These are phyloP conservation scores for Dexiosoma caninum DNA, from an alignment of 2,888 invertebrate genomes.

Conservation along the genomic window DNA sequence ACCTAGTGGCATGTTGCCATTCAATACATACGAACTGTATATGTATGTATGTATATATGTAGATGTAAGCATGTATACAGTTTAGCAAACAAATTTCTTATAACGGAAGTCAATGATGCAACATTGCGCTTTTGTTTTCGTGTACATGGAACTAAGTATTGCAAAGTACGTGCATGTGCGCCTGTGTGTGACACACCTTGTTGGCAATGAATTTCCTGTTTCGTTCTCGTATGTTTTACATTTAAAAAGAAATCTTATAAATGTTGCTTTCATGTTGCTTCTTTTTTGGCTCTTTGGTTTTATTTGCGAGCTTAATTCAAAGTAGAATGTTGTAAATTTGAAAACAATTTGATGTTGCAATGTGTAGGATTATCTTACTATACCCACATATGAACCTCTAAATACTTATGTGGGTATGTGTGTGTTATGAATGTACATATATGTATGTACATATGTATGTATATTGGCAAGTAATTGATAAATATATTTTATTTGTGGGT, in stretches of 20 bases:
- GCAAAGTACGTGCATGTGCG: neutral
- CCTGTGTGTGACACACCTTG: conserved; percentile 58
- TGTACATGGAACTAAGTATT: neutral
- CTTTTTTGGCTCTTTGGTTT: conserved; percentile 6
- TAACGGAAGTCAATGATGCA: conserved; percentile 62
- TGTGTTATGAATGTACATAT: neutral
- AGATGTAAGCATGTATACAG: too few species aligned
- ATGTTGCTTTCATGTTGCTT: conserved; percentile 35
- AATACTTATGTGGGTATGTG: neutral
- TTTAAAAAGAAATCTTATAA: conserved; percentile 57
- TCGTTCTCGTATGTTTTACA: neutral
- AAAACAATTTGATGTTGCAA: conserved; percentile 52
- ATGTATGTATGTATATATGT: neutral
- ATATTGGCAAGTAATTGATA: conserved; percentile 7
- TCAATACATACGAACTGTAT: neutral
- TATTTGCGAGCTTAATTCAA: conserved; percentile 51
- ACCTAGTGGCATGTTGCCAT: neutral
- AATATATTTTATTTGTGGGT: conserved; percentile 42
- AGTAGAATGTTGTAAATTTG: conserved; percentile 37
- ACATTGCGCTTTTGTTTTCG: conserved; percentile 49
- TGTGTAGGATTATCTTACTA: conserved; percentile 61
- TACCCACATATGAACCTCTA: too few species aligned
- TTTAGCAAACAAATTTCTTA: conserved; percentile 3
- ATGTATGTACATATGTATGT: neutral
- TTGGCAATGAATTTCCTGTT: conserved; percentile 64